Evolutionary conservation across 1,140 invertebrate genomes (phyloP).

Genomic region (Eumaeus atala): DNA sequence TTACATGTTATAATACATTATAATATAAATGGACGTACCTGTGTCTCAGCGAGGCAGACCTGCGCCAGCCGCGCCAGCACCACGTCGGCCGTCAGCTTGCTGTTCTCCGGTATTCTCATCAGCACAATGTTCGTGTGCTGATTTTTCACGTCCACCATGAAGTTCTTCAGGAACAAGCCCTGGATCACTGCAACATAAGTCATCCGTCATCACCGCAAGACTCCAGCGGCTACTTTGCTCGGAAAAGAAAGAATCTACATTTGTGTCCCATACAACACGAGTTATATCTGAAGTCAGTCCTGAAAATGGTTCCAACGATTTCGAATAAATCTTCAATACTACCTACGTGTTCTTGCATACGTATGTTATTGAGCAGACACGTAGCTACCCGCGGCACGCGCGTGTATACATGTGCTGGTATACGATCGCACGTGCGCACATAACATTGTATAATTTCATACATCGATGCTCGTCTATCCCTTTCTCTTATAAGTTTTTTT

Average conservation of each 20-base stretch:
- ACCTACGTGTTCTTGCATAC: too few species aligned
- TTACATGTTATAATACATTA: too few species aligned
- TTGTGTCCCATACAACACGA: not conserved
- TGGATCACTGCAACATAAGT: slow-evolving; percentile 74
- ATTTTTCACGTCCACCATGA: slow-evolving; percentile 78
- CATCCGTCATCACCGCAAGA: not conserved
- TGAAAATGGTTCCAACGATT: not conserved
- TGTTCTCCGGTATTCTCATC: slow-evolving; percentile 32
- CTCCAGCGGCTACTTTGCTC: too few species aligned
- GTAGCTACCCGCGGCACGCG: too few species aligned
- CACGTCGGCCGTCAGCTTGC: slow-evolving; percentile 27
- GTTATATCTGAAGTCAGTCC: not conserved
- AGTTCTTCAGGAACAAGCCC: slow-evolving; percentile 70
- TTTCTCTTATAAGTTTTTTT: too few species aligned
- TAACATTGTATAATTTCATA: too few species aligned
- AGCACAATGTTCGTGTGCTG: slow-evolving; percentile 87
- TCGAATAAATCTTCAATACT: too few species aligned
- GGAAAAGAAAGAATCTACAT: too few species aligned
- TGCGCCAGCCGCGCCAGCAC: slow-evolving; percentile 47
- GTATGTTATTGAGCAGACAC: too few species aligned
- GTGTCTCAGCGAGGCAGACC: slow-evolving; percentile 48
- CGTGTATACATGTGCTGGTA: too few species aligned
- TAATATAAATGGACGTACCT: slow-evolving; percentile 30
- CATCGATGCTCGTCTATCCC: too few species aligned
- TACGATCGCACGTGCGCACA: too few species aligned